Percentiles rank a stretch among this genome's conserved stretches.
Evolutionary conservation across 1,140 invertebrate species (phyloP).

Genomic region (Drosophila pectinifera): DNA sequence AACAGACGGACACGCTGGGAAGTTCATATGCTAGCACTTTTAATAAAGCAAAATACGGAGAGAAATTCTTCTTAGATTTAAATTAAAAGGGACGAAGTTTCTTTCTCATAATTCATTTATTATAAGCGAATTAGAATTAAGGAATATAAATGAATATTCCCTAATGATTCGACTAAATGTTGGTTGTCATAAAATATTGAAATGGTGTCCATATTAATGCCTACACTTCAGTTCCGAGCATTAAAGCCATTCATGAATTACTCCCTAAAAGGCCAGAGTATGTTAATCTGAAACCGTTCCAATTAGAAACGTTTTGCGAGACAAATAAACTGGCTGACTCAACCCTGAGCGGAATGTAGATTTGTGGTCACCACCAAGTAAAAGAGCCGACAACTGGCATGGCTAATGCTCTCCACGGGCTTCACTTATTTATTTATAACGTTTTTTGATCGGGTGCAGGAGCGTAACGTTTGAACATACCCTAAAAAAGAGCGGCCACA

Average conservation of each 20-base stretch:
- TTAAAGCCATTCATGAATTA: constrained; percentile 10
- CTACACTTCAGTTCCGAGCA: not conserved
- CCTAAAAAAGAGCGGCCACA: constrained; percentile 2
- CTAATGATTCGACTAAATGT: no score
- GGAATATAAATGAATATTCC: not conserved
- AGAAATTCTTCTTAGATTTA: not conserved
- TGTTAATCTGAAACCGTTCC: constrained; percentile 32
- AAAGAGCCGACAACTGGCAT: constrained; percentile 66
- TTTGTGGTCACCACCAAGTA: constrained; percentile 49
- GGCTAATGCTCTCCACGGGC: constrained; percentile 56
- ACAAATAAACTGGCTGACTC: constrained; percentile 17
- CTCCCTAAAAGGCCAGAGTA: constrained; percentile 12
- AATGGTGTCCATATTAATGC: not conserved
- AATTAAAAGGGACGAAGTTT: no score
- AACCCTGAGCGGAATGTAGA: constrained; percentile 36
- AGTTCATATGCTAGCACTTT: constrained; percentile 6
- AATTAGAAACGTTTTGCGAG: constrained; percentile 46
- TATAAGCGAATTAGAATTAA: no score
- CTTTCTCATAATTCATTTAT: not conserved
- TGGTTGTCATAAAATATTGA: not conserved
- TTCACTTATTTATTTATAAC: constrained; percentile 53
- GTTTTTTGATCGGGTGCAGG: constrained; percentile 64
- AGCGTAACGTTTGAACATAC: constrained; percentile 70
- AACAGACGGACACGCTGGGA: constrained; percentile 15
- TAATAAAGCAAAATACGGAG: constrained; percentile 24